Evolutionary conservation across 2,113 vertebrate genomes (phyloP).

Genomic region (Gymnocephalus cernua): DNA sequence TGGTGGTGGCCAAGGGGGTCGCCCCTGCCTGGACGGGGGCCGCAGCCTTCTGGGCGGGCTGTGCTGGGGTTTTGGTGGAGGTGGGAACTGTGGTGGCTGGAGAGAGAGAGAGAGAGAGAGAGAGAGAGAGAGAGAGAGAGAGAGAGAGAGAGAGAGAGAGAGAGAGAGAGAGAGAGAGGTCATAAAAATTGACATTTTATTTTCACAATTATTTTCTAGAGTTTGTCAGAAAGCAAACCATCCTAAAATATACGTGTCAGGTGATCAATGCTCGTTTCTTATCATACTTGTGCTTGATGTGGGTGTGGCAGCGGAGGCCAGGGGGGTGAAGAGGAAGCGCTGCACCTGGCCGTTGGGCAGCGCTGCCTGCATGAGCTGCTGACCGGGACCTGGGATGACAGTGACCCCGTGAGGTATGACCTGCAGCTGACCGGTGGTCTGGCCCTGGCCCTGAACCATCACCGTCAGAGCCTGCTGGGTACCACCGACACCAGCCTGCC

Average conservation of each 20-base stretch:
- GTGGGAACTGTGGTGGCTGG: slow-evolving; percentile 58
- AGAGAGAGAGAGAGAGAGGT: background rate
- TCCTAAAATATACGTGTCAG: background rate
- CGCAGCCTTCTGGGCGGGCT: slow-evolving; percentile 81
- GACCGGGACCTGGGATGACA: slow-evolving; percentile 95
- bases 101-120: background rate
- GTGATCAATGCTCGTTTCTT: no score
- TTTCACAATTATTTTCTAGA: background rate
- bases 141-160: background rate
- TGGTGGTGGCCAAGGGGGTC: slow-evolving; percentile 68
- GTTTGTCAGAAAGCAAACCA: background rate
- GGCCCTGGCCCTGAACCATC: slow-evolving; percentile 98
- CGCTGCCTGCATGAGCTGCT: slow-evolving; percentile 98
- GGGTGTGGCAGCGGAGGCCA: slow-evolving; percentile 82
- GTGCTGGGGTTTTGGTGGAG: slow-evolving; percentile 77
- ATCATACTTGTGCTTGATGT: slow-evolving; percentile 71
- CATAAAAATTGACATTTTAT: background rate
- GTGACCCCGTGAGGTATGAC: slow-evolving; percentile 97
- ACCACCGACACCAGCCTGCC: slow-evolving; percentile 73
- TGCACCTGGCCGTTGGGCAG: slow-evolving; percentile 98
- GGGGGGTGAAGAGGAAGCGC: slow-evolving; percentile 96
- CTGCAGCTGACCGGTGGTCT: slow-evolving; percentile 97
- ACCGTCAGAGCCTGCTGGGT: slow-evolving; percentile 95
- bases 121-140: background rate
- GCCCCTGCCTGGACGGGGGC: slow-evolving; percentile 80